These are phyloP conservation scores for Corythornis cristatus DNA, from an alignment of 2,113 vertebrate genomes.

Conservation along the genomic window DNA sequence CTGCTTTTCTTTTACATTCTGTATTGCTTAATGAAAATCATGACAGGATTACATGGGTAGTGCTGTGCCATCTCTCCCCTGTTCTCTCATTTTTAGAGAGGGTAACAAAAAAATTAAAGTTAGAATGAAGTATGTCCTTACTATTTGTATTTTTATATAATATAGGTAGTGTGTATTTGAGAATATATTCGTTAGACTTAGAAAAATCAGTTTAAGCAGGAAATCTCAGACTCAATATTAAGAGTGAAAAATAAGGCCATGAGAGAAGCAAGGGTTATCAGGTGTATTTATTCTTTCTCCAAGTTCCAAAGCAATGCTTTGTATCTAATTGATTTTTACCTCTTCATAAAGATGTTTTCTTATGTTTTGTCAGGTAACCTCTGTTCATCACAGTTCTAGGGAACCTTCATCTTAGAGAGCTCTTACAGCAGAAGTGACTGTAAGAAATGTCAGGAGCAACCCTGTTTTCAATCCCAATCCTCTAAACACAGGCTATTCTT, in stretches of 20 bases:
- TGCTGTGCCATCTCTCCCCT: neutral
- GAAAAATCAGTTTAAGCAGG: neutral
- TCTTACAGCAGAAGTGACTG: neutral
- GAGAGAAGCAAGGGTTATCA: neutral
- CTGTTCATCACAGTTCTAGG: neutral
- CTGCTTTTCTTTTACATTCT: neutral
- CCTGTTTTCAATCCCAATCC: neutral
- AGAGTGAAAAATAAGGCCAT: neutral
- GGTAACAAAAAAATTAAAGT: neutral
- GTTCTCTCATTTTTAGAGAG: neutral
- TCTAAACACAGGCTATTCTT: neutral
- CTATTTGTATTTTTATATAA: neutral
- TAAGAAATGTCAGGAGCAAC: neutral
- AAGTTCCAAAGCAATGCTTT: neutral
- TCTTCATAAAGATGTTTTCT: neutral
- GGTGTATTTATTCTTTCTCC: neutral
- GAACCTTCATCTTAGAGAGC: neutral
- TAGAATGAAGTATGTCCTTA: neutral
- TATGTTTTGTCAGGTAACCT: neutral
- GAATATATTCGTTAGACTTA: neutral
- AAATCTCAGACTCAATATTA: neutral
- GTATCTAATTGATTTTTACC: neutral
- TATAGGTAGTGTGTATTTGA: neutral
- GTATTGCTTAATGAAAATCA: neutral
- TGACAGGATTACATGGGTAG: neutral